These are phyloP conservation scores for Bembecia ichneumoniformis DNA, from an alignment of 2,888 invertebrate genomes.

Conservation along the genomic window DNA sequence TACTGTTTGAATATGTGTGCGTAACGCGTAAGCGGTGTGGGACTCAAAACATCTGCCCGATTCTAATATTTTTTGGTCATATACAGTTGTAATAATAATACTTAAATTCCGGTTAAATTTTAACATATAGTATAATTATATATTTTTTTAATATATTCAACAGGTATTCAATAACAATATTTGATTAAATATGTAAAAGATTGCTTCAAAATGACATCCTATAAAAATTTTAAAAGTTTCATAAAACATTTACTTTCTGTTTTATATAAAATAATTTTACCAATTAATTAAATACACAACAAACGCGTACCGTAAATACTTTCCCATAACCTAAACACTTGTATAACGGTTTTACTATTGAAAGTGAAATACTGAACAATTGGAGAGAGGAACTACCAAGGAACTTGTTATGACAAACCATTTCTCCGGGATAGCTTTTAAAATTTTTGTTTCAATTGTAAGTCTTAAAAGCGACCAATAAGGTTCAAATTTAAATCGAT, in stretches of 20 bases:
- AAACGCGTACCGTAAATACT: not conserved
- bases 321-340: conserved; percentile 17
- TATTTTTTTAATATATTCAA: no score
- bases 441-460: no score
- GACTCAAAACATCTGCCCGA: conserved; percentile 61
- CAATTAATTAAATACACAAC: no score
- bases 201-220: no score
- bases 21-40: conserved; percentile 39
- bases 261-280: no score
- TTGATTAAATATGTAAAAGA: no score
- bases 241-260: no score
- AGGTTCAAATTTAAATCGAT: not conserved
- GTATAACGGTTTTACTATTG: conserved; percentile 54
- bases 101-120: conserved; percentile 7
- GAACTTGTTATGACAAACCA: conserved; percentile 33
- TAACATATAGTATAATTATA: not conserved
- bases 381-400: conserved; percentile 22
- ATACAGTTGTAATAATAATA: conserved; percentile 46
- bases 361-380: conserved; percentile 29
- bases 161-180: no score
- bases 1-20: conserved; percentile 22
- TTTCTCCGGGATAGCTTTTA: no score
- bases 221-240: no score
- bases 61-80: conserved; percentile 50
- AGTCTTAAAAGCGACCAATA: not conserved